Percentiles rank a stretch among this genome's conserved stretches.
These are phyloP conservation scores for Gymnobelideus leadbeateri DNA, from an alignment of 2,113 vertebrate species.

Conservation along the genomic window DNA sequence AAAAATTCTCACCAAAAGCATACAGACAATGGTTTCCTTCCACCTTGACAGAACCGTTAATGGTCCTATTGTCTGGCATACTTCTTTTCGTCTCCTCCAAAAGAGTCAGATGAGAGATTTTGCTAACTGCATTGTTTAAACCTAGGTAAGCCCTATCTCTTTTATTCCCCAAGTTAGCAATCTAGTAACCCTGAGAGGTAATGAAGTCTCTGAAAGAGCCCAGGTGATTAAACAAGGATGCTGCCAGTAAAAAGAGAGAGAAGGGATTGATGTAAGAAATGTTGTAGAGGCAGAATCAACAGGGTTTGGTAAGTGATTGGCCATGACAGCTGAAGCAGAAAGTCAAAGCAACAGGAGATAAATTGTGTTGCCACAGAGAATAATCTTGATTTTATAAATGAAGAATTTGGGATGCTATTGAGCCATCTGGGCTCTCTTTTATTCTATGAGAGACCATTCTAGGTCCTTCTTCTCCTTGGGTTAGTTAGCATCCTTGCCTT, in stretches of 20 bases:
- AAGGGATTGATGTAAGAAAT: neutral
- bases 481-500: neutral
- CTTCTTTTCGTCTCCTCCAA: neutral
- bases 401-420: neutral
- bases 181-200: neutral
- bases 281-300: neutral
- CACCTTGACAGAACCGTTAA: neutral
- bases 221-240: neutral
- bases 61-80: neutral
- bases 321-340: neutral
- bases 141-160: neutral
- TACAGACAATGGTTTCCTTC: too few species aligned
- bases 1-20: neutral
- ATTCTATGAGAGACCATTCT: neutral
- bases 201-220: neutral
- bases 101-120: neutral
- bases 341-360: neutral
- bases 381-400: neutral
- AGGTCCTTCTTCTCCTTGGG: neutral
- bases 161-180: neutral
- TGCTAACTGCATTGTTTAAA: neutral
- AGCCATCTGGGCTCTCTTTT: neutral
- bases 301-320: neutral
- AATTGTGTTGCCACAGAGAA: neutral
- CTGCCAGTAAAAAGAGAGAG: neutral